phyloP scores from a whole-genome alignment of 2,113 vertebrate genomes.

The Alexandromys fortis region DNA sequence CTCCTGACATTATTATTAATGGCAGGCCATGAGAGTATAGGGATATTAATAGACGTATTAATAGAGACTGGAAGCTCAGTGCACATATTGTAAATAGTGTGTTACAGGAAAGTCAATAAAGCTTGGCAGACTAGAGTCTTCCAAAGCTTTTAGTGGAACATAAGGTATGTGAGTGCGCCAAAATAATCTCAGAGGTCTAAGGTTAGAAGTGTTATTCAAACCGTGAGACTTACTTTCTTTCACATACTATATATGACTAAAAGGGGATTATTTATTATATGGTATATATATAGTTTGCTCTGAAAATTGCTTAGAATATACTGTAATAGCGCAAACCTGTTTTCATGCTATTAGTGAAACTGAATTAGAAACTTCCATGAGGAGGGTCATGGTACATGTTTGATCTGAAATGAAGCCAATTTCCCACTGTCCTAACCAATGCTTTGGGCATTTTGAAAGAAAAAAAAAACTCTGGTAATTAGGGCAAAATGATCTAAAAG shows the following conservation, averaged over 20 bases:
- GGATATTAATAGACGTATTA: slow-evolving; percentile 62
- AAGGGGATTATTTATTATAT: neutral
- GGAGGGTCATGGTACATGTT: neutral
- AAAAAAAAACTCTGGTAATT: neutral
- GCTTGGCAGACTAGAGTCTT: slow-evolving; percentile 26
- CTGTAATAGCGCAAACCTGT: neutral
- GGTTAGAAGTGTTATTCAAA: neutral
- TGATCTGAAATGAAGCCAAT: neutral
- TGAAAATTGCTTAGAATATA: neutral
- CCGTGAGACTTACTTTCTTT: neutral
- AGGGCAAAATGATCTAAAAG: neutral
- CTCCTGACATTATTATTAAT: slow-evolving; percentile 41
- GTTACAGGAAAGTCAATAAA: slow-evolving; percentile 69
- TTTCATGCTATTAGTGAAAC: neutral
- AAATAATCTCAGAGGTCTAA: neutral
- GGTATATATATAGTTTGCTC: neutral
- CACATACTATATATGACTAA: neutral
- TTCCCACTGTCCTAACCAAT: neutral
- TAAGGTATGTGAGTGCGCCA: neutral
- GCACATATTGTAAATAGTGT: slow-evolving; percentile 42
- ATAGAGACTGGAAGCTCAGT: slow-evolving; percentile 56
- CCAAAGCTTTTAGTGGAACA: slow-evolving; percentile 52
- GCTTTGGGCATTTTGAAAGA: neutral
- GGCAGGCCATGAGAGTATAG: neutral
- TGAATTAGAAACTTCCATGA: neutral